Percentiles rank a stretch among this genome's conserved stretches.
These are phyloP conservation scores for Paralichthys olivaceus DNA, from an alignment of 2,113 vertebrate species.

Conservation along the genomic window DNA sequence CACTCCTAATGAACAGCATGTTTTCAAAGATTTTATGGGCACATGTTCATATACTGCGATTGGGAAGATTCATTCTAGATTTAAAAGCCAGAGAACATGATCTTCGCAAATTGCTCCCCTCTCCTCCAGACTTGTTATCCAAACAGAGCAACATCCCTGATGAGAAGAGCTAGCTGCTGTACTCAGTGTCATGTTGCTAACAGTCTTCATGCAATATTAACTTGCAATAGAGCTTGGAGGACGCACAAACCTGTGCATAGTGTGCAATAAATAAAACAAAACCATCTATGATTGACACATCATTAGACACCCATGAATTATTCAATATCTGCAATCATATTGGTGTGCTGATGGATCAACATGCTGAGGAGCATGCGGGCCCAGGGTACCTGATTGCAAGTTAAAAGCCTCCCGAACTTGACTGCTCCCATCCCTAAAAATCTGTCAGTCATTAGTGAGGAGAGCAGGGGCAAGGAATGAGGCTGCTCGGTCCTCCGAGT, in stretches of 20 bases:
- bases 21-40: slow-evolving; percentile 19
- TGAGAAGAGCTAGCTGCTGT: slow-evolving; percentile 49
- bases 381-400: slow-evolving; percentile 74
- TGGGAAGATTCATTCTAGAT: slow-evolving; percentile 37
- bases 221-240: slow-evolving; percentile 64
- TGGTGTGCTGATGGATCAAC: slow-evolving; percentile 73
- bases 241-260: slow-evolving; percentile 64
- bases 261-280: slow-evolving; percentile 79
- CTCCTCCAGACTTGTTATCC: slow-evolving; percentile 53
- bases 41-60: not conserved
- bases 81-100: slow-evolving; percentile 16
- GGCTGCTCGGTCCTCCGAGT: slow-evolving; percentile 52
- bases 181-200: slow-evolving; percentile 64
- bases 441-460: slow-evolving; percentile 70
- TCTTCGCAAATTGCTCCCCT: slow-evolving; percentile 24
- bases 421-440: slow-evolving; percentile 54
- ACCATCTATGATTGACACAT: slow-evolving; percentile 77
- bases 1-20: not conserved
- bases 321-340: slow-evolving; percentile 79
- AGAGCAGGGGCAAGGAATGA: slow-evolving; percentile 37
- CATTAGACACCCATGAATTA: slow-evolving; percentile 80
- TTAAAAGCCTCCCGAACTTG: slow-evolving; percentile 73
- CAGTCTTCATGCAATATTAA: slow-evolving; percentile 78
- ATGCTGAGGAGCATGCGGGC: slow-evolving; percentile 64
- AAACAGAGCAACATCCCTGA: slow-evolving; percentile 57